These are phyloP conservation scores for Prionailurus viverrinus DNA, from an alignment of 2,113 vertebrate species.

Conservation along the genomic window DNA sequence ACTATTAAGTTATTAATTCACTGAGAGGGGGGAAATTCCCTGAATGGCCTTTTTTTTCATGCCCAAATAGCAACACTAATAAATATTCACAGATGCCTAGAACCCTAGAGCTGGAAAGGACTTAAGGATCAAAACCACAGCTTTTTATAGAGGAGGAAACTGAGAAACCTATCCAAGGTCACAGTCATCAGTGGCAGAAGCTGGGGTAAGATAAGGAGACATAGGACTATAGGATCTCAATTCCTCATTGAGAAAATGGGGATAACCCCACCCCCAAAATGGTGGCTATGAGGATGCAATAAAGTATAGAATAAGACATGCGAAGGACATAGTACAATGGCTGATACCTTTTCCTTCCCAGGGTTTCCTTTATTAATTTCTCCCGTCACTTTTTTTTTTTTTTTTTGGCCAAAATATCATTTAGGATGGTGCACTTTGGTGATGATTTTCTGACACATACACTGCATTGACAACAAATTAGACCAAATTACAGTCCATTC, in stretches of 20 bases:
- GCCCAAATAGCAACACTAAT: slow-evolving; percentile 32
- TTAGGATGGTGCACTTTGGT: not conserved
- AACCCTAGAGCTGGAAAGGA: not conserved
- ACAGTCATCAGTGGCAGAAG: not conserved
- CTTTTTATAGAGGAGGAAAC: slow-evolving; percentile 42
- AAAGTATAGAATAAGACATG: not conserved
- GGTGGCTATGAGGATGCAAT: not conserved
- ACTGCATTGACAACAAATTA: not conserved
- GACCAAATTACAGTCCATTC: not conserved
- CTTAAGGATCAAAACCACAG: not conserved
- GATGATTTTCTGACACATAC: not conserved
- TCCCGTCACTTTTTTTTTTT: not conserved
- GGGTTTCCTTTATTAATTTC: not conserved
- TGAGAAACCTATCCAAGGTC: not conserved
- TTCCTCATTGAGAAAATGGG: slow-evolving; percentile 41
- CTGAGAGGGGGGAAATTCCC: not conserved
- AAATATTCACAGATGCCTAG: slow-evolving; percentile 62
- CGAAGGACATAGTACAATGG: not conserved
- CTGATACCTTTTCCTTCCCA: not conserved
- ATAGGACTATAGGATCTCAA: not conserved
- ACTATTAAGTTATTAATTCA: slow-evolving; percentile 76
- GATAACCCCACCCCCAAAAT: not conserved
- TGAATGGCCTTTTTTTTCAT: slow-evolving; percentile 37
- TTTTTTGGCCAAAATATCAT: not conserved
- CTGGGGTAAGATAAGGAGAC: not conserved